phyloP scores from a whole-genome alignment of 2,888 invertebrate species.

The Laothoe populi region DNA sequence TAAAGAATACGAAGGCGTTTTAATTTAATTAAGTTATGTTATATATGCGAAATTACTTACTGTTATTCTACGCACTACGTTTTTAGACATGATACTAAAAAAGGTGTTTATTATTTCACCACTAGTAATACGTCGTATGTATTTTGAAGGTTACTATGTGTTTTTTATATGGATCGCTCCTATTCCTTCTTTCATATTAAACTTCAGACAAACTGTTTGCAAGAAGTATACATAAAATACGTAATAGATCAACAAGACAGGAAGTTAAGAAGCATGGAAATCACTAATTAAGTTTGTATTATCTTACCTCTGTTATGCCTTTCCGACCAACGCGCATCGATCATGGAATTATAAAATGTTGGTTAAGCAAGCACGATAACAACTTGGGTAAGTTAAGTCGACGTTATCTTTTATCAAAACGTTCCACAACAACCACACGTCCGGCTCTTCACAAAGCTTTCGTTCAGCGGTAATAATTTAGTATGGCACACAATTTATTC shows the following conservation, averaged over 20 bases:
- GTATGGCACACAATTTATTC: not conserved
- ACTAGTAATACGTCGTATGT: too few relatives aligned
- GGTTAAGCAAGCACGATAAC: conserved; percentile 29
- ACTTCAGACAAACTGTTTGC: not conserved
- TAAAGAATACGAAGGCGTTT: too few relatives aligned
- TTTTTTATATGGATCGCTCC: too few relatives aligned
- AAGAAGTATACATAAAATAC: conserved; percentile 13
- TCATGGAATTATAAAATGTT: conserved; percentile 29
- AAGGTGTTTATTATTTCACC: too few relatives aligned
- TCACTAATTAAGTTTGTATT: conserved; percentile 13
- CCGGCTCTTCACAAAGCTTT: conserved; percentile 20
- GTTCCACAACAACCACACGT: conserved; percentile 14
- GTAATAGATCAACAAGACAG: conserved; percentile 20
- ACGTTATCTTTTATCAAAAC: conserved; percentile 28
- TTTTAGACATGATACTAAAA: too few relatives aligned
- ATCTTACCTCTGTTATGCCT: conserved; percentile 12
- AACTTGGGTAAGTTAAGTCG: conserved; percentile 23
- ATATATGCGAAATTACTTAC: too few relatives aligned
- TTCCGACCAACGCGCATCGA: conserved; percentile 21
- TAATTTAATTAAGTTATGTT: too few relatives aligned
- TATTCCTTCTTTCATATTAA: too few relatives aligned
- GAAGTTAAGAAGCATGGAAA: not conserved
- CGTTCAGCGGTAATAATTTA: conserved; percentile 7
- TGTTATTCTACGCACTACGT: too few relatives aligned
- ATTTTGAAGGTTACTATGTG: too few relatives aligned